phyloP scores from a whole-genome alignment of 2,797 vertebrate genomes.

The Perodicticus potto region DNA sequence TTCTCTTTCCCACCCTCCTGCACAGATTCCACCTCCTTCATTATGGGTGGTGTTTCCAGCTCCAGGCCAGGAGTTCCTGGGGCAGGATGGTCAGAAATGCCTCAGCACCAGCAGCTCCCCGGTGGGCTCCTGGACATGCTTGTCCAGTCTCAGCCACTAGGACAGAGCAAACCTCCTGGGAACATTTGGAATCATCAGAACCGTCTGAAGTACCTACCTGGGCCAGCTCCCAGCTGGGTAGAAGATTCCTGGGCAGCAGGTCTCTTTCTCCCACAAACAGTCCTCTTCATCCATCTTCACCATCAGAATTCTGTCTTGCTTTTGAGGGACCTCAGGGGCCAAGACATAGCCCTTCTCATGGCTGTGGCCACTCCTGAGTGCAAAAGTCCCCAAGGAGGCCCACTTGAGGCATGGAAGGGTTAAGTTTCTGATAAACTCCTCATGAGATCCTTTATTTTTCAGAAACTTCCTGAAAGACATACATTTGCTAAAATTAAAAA shows the following conservation, averaged over 20 bases:
- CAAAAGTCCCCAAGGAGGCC: not conserved
- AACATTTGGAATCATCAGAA: not conserved
- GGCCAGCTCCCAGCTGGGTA: not conserved
- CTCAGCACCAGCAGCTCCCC: not conserved
- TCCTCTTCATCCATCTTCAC: not conserved
- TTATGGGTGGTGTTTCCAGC: not conserved
- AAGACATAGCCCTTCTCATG: not conserved
- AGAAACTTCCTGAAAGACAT: constrained; percentile 17
- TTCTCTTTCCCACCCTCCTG: not conserved
- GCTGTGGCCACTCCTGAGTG: not conserved
- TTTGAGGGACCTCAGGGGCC: not conserved
- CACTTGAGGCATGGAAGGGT: not conserved
- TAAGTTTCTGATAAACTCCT: not conserved
- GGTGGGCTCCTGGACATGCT: not conserved
- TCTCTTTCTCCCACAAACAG: not conserved
- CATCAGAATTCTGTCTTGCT: not conserved
- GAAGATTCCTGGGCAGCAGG: not conserved
- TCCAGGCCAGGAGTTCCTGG: not conserved
- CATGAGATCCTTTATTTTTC: not conserved
- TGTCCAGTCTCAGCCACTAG: not conserved
- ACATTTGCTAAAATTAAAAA: not conserved
- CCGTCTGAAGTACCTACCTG: not conserved
- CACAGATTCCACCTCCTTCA: not conserved
- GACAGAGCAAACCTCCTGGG: not conserved
- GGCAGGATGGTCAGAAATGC: not conserved